Evolutionary conservation across 2,888 invertebrate genomes (phyloP).

Genomic region (Pherbina coryleti): DNA sequence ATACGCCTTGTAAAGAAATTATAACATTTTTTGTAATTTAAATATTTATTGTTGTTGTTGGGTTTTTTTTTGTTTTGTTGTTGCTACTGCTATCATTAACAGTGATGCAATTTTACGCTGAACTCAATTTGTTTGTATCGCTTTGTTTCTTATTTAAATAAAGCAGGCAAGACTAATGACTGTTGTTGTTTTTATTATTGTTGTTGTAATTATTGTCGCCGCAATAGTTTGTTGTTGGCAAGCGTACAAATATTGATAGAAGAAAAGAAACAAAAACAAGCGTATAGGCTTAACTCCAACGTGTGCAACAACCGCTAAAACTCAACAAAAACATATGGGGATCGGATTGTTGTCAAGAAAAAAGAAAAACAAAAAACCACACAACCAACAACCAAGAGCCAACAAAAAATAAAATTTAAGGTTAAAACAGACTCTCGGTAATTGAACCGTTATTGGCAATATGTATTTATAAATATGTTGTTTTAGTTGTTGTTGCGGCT

Average conservation of each 20-base stretch:
- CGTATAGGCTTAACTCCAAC: conserved; percentile 16
- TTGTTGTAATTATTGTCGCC: conserved; percentile 11
- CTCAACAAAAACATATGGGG: background rate
- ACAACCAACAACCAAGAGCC: conserved; percentile 21
- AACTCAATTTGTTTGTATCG: conserved; percentile 26
- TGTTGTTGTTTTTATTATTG: too few species aligned
- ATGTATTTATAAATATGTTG: background rate
- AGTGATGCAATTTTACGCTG: conserved; percentile 32
- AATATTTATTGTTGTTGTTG: background rate
- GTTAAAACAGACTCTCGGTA: conserved; percentile 21
- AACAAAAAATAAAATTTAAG: conserved; percentile 8
- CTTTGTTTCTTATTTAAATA: conserved; percentile 47
- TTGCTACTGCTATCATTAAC: conserved; percentile 30
- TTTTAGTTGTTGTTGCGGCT: conserved; percentile 11
- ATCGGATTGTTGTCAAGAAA: conserved; percentile 18
- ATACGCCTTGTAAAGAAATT: too few species aligned
- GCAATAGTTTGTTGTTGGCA: conserved; percentile 36
- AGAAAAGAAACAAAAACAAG: conserved; percentile 16
- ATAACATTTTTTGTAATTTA: background rate
- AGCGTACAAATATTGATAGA: conserved; percentile 48
- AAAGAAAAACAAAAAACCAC: conserved; percentile 23
- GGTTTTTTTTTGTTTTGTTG: background rate
- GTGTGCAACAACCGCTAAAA: conserved; percentile 3
- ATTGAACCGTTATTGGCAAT: background rate
- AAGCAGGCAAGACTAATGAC: background rate